Evolutionary conservation across 2,113 vertebrate species (phyloP), one percentile per base, ranked within the genome.

Genomic region (Eidolon helvum): DNA sequence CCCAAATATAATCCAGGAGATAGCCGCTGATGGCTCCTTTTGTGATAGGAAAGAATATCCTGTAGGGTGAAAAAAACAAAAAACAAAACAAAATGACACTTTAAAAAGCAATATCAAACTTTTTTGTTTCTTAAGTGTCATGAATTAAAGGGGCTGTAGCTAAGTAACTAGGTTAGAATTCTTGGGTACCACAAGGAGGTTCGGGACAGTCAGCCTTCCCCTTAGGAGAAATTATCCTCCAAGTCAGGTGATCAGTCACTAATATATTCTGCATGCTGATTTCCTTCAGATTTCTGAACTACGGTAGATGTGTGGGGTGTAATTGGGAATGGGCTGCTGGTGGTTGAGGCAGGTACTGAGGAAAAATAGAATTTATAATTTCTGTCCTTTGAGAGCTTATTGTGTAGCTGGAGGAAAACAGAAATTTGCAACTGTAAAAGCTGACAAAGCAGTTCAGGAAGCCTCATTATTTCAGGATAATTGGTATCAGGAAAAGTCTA

Each of bases 21-120:
- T 79, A 99, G 99, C 16, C 99, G 99, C 53, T 99, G 99, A 96
- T 99, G 98, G 97, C 99, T 99, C 87, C 99, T 98, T 96, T 99
- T 99, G 98, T 99, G 99, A 98, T 99, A 99, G 69, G 98, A 99
- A 97, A 99, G 96, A 75, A 99, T 99, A 97, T 99, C 99, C 99
- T 99, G 96, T 78, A 97, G 74, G 55, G 53, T 94, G 57, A 97
- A 97, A 95, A 35, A 78, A 93, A 61, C 50, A 18, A 14, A 57
- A 80, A 83, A 4, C 16, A 11, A 68, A 57, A 85, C 2, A 45
- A 91, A 63, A n/a, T 4, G 55, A 40, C 57, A 84, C 7, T 9
- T 87, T 10, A 18, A 75, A 94, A 68, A 10, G 15, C 33, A 40
- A 38, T 68, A 59, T 90, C 33, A 38, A 74, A 50, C 24, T n/a